Evolutionary conservation across 2,113 vertebrate genomes (phyloP).

Genomic region (Chloebia gouldiae): DNA sequence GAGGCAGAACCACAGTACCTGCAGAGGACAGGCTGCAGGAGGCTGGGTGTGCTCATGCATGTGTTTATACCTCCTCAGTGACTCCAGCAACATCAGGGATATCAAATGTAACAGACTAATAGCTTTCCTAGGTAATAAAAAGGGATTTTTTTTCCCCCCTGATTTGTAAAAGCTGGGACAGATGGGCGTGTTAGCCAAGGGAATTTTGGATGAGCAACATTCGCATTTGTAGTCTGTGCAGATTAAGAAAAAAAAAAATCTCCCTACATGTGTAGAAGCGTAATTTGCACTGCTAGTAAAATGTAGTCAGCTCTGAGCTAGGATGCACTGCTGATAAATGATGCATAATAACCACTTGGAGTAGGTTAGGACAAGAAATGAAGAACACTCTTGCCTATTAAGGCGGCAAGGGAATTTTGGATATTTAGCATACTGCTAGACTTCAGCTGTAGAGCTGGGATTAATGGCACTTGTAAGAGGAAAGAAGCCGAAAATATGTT

Average conservation of each 20-base stretch:
- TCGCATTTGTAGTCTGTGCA: background rate
- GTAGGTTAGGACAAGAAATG: conserved; percentile 16
- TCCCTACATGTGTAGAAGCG: background rate
- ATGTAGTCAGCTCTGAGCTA: background rate
- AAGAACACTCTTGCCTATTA: background rate
- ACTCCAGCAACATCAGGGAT: background rate
- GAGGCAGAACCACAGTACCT: background rate
- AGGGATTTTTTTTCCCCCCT: background rate
- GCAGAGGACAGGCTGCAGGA: background rate
- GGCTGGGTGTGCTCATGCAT: background rate
- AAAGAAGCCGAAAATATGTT: background rate
- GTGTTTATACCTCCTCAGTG: background rate
- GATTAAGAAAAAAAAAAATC: background rate
- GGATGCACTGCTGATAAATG: conserved; percentile 29
- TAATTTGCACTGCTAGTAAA: conserved; percentile 13
- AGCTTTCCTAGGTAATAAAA: conserved; percentile 4
- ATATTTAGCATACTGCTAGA: conserved; percentile 30
- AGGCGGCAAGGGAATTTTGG: conserved; percentile 25
- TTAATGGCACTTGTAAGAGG: conserved; percentile 29
- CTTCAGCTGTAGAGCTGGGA: conserved; percentile 18
- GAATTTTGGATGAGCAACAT: background rate
- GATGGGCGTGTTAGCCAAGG: background rate
- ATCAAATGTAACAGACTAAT: background rate
- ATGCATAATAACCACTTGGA: conserved; percentile 27
- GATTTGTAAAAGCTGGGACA: conserved; percentile 7